Percentiles rank a stretch among this genome's conserved stretches.
Conservation (phyloP, 2,888 invertebrate genomes). For the Ornithoptera priamus region DNA sequence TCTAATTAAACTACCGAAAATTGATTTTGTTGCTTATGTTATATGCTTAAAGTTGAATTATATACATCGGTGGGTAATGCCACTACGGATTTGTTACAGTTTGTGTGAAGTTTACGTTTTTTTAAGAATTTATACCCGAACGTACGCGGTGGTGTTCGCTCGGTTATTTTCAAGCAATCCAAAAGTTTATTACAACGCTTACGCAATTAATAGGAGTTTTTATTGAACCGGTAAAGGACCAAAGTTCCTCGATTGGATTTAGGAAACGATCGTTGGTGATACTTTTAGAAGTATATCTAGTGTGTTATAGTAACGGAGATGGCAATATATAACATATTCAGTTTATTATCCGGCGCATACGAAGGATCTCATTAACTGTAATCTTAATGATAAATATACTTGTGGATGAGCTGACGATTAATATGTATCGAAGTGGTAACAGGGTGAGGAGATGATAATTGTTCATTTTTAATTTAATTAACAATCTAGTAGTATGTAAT, state of each 20-base stretch:
- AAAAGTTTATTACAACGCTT: slow-evolving; percentile 77
- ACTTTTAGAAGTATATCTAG: not conserved
- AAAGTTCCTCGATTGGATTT: slow-evolving; percentile 63
- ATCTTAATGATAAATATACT: too few relatives aligned
- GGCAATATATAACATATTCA: too few relatives aligned
- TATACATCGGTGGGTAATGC: slow-evolving; percentile 38
- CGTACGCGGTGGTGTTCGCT: slow-evolving; percentile 56
- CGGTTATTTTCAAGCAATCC: slow-evolving; percentile 76
- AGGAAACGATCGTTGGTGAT: slow-evolving; percentile 33
- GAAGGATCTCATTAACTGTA: too few relatives aligned
- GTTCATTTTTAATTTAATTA: too few relatives aligned
- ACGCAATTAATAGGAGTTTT: slow-evolving; percentile 78
- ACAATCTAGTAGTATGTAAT: too few relatives aligned
- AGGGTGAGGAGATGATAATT: too few relatives aligned
- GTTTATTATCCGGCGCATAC: too few relatives aligned
- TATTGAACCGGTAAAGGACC: slow-evolving; percentile 76
- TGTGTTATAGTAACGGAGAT: too few relatives aligned
- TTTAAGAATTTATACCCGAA: slow-evolving; percentile 75
- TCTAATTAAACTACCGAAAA: slow-evolving; percentile 46
- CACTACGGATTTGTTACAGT: slow-evolving; percentile 39
- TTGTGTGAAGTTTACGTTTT: slow-evolving; percentile 70
- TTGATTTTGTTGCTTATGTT: slow-evolving; percentile 57
- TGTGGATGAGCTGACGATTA: too few relatives aligned
- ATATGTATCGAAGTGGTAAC: too few relatives aligned
- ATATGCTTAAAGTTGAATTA: slow-evolving; percentile 44